Base-by-base conservation (phyloP, 2,888 invertebrate genomes). In the Athalia cordata region DNA sequence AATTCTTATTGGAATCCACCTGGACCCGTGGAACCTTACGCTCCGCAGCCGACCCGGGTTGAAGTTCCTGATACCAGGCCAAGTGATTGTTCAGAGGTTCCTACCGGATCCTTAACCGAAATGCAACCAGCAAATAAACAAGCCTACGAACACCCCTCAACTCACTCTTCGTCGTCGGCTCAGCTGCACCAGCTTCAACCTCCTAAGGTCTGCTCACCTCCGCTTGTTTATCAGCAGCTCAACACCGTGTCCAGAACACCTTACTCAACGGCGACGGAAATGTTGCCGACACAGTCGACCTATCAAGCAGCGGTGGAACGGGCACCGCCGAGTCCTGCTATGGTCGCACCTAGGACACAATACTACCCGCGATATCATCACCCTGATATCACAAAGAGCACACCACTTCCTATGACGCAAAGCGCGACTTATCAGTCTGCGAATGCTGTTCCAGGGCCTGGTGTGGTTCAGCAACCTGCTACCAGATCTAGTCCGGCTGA, bases 291-390 rank as follows among this genome's bases (percentile, higher is more conserved):
- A 9, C 78, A 78, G 47, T 62, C 78, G 9, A 29, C 59, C 78
- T 72, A 74, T 65, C 72, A 78, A 43, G 47, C 52, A 75, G 77
- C 72, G 62, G 62, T 64, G 49, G 78, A 64, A 13, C 65, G 82
- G 47, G 80, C 81, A 4, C 79, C 80, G 11, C 82, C 83, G 64
- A 67, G 61, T 66, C 59, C 75, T 29, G 80, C 82, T 15, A 81
- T 82, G 65, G 85, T 82, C 4, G 83, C 85, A 3, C 89, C 89
- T 79, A 84, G 89, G 64, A 83, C 88, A 13, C 89, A 89, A 77
- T 89, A 89, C 81, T 89, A 89, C 68, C 89, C 89, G n/a, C 85
- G 89, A 7, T 89, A 89, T 78, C 89, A 89, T 82, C 89, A 88
- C 77, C 88, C 89, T 57, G 89, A 88, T 70, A 89, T 88, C 75